Conservation (phyloP, 2,797 vertebrate genomes). For the Semaprochilodus insignis region DNA sequence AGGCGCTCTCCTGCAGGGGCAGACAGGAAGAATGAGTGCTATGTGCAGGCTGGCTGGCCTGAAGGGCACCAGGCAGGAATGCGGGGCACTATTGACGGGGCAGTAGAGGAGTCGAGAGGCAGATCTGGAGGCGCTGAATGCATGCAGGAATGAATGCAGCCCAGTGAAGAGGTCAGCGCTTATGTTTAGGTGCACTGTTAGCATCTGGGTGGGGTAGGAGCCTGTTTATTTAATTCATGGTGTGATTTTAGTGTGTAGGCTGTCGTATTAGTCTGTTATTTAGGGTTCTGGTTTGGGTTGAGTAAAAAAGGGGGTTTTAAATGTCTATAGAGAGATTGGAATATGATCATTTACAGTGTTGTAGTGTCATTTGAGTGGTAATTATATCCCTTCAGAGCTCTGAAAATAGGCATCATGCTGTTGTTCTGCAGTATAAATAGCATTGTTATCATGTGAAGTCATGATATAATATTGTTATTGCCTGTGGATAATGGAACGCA, state of each 20-base stretch:
- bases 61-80: conserved; percentile 45
- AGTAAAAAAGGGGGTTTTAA: too few relatives aligned
- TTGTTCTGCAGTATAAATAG: too few relatives aligned
- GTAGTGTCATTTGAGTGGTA: too few relatives aligned
- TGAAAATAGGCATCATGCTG: too few relatives aligned
- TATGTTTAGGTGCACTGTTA: conserved; percentile 32
- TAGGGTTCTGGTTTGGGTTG: background rate
- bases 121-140: background rate
- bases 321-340: too few relatives aligned
- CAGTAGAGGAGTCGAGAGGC: conserved; percentile 10
- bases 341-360: too few relatives aligned
- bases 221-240: background rate
- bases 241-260: background rate
- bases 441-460: too few relatives aligned
- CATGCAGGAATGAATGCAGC: conserved; percentile 8
- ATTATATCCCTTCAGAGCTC: too few relatives aligned
- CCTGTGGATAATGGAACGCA: too few relatives aligned
- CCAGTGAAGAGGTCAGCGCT: conserved; percentile 7
- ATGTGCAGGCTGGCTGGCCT: conserved; percentile 28
- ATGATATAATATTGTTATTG: too few relatives aligned
- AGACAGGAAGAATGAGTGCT: conserved; percentile 30
- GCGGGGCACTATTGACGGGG: conserved; percentile 9
- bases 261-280: background rate
- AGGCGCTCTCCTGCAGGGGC: background rate
- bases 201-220: background rate